phyloP scores from a whole-genome alignment of 2,797 vertebrate genomes.

The Arvicola amphibius region DNA sequence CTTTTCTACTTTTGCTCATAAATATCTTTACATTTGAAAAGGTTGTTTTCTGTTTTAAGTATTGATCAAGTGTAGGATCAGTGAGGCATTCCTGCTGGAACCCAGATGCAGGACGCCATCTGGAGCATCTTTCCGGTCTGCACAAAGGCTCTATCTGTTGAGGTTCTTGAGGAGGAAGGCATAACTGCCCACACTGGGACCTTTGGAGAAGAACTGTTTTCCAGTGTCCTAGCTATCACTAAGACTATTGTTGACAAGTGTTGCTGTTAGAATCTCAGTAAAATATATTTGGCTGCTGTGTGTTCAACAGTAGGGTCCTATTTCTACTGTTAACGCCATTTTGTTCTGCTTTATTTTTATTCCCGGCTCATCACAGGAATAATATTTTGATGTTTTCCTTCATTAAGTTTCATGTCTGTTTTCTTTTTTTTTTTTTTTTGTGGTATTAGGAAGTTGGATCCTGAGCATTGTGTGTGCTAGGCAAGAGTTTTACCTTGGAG shows the following conservation, averaged over 20 bases:
- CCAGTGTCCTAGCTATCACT: slow-evolving; percentile 72
- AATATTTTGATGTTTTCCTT: slow-evolving; percentile 51
- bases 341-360: slow-evolving; percentile 41
- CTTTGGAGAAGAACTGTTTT: slow-evolving; percentile 52
- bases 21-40: background rate
- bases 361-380: slow-evolving; percentile 29
- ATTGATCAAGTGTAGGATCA: background rate
- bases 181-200: slow-evolving; percentile 64
- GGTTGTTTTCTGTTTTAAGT: background rate
- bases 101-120: background rate
- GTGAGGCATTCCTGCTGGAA: background rate
- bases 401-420: background rate
- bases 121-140: background rate
- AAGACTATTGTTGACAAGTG: slow-evolving; percentile 55
- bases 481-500: background rate
- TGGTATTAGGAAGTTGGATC: background rate
- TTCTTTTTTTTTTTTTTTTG: background rate
- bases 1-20: slow-evolving; percentile 40
- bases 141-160: background rate
- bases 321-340: slow-evolving; percentile 69
- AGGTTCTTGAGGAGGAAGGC: background rate
- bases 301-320: slow-evolving; percentile 69
- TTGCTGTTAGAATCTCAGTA: slow-evolving; percentile 67
- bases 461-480: background rate
- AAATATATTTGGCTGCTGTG: slow-evolving; percentile 49